Base-by-base conservation (phyloP, 2,797 vertebrate species). In the Arrhamphus sclerolepis region DNA sequence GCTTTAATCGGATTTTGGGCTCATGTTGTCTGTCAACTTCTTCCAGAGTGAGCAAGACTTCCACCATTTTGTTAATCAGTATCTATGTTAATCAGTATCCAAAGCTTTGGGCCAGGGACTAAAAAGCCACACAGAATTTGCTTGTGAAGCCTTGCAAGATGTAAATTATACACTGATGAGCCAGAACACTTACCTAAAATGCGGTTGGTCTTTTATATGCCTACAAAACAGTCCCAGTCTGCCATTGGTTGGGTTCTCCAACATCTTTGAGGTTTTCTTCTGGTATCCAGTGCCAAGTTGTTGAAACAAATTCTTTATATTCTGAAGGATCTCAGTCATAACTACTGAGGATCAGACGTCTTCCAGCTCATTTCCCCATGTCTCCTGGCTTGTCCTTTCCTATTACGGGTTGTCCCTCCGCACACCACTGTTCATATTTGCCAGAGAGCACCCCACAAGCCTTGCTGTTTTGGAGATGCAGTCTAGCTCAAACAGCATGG, bases 21-120 rank as follows among this genome's bases (percentile, higher is more conserved):
- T 66, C 56, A 57, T 57, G 0, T 20, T 62, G 43, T 50, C 69
- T 75, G 63, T 75, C 63, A 43, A 46, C 38, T 67, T 68, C 24
- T 63, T 39, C 52, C 34, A 52, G 39, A 26, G 55, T 59, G 39
- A 50, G 63, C 40, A 66, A 56, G 40, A 53, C 46, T 69, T 34
- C 7, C 7, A 44, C 57, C 19, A 4, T 57, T 72, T 29, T 47
- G 26, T 43, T 39, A 18, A 28, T 50, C 44, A 0, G 11, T 40
- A 24, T 46, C 34, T 16, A 46, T 26, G 18, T 22, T 21, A 46
- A n/a, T n/a, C 34, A 50, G n/a, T n/a, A n/a, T n/a, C 22, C 38
- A 21, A 18, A 17, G 38, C 44, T 40, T 55, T 21, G 7, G 16
- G 26, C 42, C 20, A 21, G 54, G 52, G 59, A 62, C 13, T 72